These are phyloP conservation scores for Acronicta aceris DNA, from an alignment of 2,888 invertebrate species.

Conservation along the genomic window DNA sequence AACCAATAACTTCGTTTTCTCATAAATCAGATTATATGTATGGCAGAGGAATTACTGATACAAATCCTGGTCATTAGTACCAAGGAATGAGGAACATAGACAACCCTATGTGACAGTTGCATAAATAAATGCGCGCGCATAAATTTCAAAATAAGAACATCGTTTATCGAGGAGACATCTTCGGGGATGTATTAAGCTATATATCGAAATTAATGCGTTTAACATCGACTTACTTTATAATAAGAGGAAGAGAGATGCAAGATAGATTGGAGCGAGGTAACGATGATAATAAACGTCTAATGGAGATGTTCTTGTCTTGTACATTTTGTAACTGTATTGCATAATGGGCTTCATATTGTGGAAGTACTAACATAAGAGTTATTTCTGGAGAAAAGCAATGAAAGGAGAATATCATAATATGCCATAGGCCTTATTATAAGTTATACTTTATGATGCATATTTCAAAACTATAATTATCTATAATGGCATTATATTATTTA, in stretches of 20 bases:
- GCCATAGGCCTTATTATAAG: constrained; percentile 12
- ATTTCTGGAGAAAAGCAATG: constrained; percentile 33
- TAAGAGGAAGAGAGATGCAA: constrained; percentile 29
- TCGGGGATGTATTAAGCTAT: constrained; percentile 49
- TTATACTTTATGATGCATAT: constrained; percentile 21
- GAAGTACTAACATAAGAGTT: constrained; percentile 1
- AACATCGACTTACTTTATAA: constrained; percentile 25
- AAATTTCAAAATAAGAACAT: constrained; percentile 79
- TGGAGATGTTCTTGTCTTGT: constrained; percentile 63
- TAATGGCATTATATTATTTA: neutral
- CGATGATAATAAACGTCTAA: constrained; percentile 60
- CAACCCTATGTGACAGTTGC: constrained; percentile 61
- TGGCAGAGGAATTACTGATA: constrained; percentile 34
- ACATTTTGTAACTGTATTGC: constrained; percentile 48
- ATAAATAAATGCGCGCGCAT: constrained; percentile 70
- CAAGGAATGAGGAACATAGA: constrained; percentile 45
- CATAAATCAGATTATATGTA: constrained; percentile 36
- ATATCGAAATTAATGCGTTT: constrained; percentile 38
- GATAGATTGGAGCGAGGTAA: constrained; percentile 24
- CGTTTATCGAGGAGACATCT: constrained; percentile 62
- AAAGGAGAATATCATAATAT: neutral
- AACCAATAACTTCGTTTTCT: constrained; percentile 21
- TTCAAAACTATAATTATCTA: constrained; percentile 14
- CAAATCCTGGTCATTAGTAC: constrained; percentile 38
- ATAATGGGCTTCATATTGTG: constrained; percentile 20